Evolutionary conservation across 2,888 invertebrate species (phyloP), one percentile per base, ranked within the genome.

Genomic region (Neria commutata): DNA sequence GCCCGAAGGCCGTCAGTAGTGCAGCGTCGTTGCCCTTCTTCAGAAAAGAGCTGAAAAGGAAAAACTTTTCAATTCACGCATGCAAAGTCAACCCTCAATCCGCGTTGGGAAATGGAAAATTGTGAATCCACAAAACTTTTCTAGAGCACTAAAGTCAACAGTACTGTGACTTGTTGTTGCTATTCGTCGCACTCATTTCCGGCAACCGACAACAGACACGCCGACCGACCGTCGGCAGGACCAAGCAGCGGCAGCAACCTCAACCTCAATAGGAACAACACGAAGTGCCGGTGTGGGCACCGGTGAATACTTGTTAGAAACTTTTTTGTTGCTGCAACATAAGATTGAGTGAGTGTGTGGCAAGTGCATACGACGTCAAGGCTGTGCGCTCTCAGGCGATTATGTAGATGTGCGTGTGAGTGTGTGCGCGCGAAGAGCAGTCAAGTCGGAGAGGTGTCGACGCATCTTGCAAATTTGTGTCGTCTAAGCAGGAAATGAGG

Each of bases 91-190:
- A 19, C 42, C 42, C 4, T 14, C 8, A 50, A 47, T 26, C 11
- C 56, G 19, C 42, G 19, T 14, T 29, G 26, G 37, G 19, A 19
- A 40, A 26, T 29, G 50, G 55, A 37, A 48, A 45, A 45, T 56
- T 50, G 42, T 50, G 50, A 56, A 56, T 56, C 51, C 52, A 46
- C 8, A 53, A 50, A 58, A 58, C 49, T 53, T 58, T 58, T 58
- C 53, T 48, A 53, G 29, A 53, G 40, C 23, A 58, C 53, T 58
- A 53, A 58, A 42, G 47, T 37, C 57, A 53, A 48, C 53, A 53
- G 53, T 16, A 10, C n/a, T n/a, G n/a, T n/a, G n/a, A n/a, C 17
- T 25, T 48, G 17, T 53, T 48, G 24, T 52, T 53, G 34, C 8
- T 10, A 16, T 45, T 17, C 45, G 45, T 19, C 17, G 3, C 14